A percentile compares a stretch with the other conserved stretches of the same genome.
phyloP scores from a whole-genome alignment of 2,888 invertebrate species.

The Blastobasis lacticolella region DNA sequence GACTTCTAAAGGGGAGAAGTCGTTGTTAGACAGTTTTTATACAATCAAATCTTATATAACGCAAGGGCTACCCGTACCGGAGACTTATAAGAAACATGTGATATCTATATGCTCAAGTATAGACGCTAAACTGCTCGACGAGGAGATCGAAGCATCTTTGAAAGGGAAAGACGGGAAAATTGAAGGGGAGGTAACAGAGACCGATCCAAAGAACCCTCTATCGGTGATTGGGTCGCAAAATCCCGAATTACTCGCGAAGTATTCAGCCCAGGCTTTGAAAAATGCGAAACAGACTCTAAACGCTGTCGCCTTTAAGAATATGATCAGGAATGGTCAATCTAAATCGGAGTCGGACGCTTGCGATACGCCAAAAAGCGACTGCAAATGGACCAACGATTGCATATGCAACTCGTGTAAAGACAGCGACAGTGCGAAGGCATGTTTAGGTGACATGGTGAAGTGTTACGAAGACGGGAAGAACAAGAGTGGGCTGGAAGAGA shows the following conservation, averaged over 20 bases:
- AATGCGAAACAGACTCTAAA: constrained; percentile 59
- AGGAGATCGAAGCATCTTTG: constrained; percentile 40
- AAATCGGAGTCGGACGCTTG: constrained; percentile 56
- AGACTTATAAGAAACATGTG: constrained; percentile 56
- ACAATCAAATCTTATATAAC: constrained; percentile 58
- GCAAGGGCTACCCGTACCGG: constrained; percentile 53
- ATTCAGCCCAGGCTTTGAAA: constrained; percentile 53
- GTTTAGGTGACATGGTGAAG: constrained; percentile 44
- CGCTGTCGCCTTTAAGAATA: constrained; percentile 53
- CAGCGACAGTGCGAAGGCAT: constrained; percentile 28
- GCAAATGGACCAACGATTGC: constrained; percentile 63
- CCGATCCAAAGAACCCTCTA: constrained; percentile 24
- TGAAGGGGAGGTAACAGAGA: constrained; percentile 15
- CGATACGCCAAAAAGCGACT: constrained; percentile 53
- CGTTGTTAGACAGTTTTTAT: constrained; percentile 53
- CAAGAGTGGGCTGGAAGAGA: constrained; percentile 30
- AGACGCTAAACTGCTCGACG: constrained; percentile 51
- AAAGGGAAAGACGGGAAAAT: constrained; percentile 20
- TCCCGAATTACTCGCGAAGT: constrained; percentile 52
- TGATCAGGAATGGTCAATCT: constrained; percentile 45
- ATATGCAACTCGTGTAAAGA: constrained; percentile 47
- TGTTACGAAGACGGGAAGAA: constrained; percentile 39
- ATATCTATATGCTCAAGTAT: constrained; percentile 57
- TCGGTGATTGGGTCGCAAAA: constrained; percentile 38
- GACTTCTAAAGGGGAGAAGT: constrained; percentile 53